Evolutionary conservation across 37 sponge, comb jelly and placozoan genomes (phyloP), one percentile per base, ranked within the genome.

Genomic region (Petrosia ficiformis): DNA sequence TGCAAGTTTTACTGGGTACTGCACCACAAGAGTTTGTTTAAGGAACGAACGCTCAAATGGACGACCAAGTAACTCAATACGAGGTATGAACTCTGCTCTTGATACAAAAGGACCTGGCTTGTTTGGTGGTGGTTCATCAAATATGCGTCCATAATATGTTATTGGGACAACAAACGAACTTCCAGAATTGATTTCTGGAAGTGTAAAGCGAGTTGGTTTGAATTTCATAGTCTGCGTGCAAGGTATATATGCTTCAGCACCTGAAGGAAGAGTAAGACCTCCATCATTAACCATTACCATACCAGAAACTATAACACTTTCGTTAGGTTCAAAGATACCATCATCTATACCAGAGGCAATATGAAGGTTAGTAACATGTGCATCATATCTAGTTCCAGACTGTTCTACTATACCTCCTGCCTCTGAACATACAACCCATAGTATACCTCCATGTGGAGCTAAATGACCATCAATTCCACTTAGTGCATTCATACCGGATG

Each of bases 251-350:
- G 76, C 80, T 22, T 57, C 65, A 28, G 84, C 81, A 38, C 94
- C 94, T 28, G 80, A 54, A 10, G 94, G 90, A 5, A 93, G 70
- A 22, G 86, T 73, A 0, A 89, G 73, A 3, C 77, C 84, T 19
- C 90, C 94, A 67, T 42, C 69, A 44, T 91, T 91, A 16, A 31
- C 29, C 1, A 82, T 37, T 2, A 29, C 22, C 5, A 91, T 57
- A 34, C 57, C 71, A 22, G 72, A 48, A 4, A 91, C 65, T 4
- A 67, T 36, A 39, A 91, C 77, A 41, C 78, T 60, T 41, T 91
- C 92, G 73, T 91, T 91, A 60, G 92, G 92, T 39, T 91, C 87
- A 82, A 91, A 86, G 24, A 91, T 79, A 4, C 84, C 87, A 75
- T 86, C 92, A 82, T 82, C 76, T 41, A 81, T 57, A 25, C 69